Evolutionary conservation across 2,797 vertebrate genomes (phyloP).

Genomic region (Sarcoramphus papa): DNA sequence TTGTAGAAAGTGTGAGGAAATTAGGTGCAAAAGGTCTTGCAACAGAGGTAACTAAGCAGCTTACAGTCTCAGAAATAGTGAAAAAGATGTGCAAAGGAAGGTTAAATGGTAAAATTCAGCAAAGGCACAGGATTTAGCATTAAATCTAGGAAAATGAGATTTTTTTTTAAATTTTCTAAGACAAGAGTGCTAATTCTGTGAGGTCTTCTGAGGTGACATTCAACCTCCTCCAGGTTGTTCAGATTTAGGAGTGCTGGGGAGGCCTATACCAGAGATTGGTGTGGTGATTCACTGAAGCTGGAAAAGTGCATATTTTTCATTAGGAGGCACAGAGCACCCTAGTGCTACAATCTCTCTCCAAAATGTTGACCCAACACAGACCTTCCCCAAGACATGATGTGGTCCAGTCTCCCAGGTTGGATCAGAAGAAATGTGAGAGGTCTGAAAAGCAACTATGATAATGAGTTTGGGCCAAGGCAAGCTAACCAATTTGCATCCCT

Average conservation of each 20-base stretch:
- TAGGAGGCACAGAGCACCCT: neutral
- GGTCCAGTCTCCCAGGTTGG: neutral
- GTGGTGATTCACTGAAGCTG: neutral
- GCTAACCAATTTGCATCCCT: neutral
- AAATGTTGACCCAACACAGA: neutral
- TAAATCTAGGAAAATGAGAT: neutral
- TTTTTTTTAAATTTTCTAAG: neutral
- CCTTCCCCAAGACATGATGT: neutral
- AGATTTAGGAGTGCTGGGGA: neutral
- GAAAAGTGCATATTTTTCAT: neutral
- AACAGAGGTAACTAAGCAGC: neutral
- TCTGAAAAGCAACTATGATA: neutral
- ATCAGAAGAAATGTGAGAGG: neutral
- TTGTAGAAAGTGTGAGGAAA: neutral
- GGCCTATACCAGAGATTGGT: neutral
- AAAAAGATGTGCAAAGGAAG: neutral
- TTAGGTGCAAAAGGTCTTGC: neutral
- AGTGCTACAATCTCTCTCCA: neutral
- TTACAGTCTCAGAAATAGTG: neutral
- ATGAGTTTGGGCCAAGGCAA: neutral
- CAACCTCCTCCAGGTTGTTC: neutral
- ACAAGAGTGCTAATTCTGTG: neutral
- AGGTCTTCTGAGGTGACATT: neutral
- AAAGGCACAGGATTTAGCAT: neutral
- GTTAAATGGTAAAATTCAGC: neutral